Conservation (phyloP, 2,888 invertebrate species). For the Leucozona laternaria region DNA sequence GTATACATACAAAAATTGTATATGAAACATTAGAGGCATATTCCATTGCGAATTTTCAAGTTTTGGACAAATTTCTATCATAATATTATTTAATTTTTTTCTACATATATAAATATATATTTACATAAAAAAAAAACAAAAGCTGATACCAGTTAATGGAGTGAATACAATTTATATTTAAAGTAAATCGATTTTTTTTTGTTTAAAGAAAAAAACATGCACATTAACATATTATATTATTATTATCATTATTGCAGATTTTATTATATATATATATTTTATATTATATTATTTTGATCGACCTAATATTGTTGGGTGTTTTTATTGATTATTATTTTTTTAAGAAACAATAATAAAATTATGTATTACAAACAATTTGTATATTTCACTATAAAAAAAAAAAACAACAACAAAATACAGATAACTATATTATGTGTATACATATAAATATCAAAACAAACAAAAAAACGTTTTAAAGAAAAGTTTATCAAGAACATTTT, state of each 20-base stretch:
- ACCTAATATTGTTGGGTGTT: constrained; percentile 74
- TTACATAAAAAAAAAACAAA: constrained; percentile 56
- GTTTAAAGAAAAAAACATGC: constrained; percentile 62
- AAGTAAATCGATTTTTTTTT: constrained; percentile 53
- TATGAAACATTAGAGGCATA: constrained; percentile 74
- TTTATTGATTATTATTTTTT: constrained; percentile 75
- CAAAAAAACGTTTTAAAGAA: constrained; percentile 65
- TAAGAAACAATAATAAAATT: constrained; percentile 70
- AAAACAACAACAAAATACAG: constrained; percentile 66
- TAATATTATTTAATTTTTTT: constrained; percentile 65
- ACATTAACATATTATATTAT: constrained; percentile 74
- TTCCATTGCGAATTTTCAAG: constrained; percentile 74
- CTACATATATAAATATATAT: constrained; percentile 67
- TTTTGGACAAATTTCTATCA: constrained; percentile 74
- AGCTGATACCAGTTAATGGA: constrained; percentile 56
- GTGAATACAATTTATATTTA: constrained; percentile 51
- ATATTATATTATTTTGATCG: constrained; percentile 75
- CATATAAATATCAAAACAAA: constrained; percentile 69
- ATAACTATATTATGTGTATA: constrained; percentile 73
- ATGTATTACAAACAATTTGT: constrained; percentile 72
- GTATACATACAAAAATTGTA: constrained; percentile 62
- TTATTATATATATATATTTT: constrained; percentile 75
- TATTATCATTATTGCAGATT: constrained; percentile 74
- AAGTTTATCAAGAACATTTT: constrained; percentile 75
- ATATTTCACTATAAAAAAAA: constrained; percentile 75